Base-by-base conservation (phyloP, 2,888 invertebrate species). In the Adela reaumurella region DNA sequence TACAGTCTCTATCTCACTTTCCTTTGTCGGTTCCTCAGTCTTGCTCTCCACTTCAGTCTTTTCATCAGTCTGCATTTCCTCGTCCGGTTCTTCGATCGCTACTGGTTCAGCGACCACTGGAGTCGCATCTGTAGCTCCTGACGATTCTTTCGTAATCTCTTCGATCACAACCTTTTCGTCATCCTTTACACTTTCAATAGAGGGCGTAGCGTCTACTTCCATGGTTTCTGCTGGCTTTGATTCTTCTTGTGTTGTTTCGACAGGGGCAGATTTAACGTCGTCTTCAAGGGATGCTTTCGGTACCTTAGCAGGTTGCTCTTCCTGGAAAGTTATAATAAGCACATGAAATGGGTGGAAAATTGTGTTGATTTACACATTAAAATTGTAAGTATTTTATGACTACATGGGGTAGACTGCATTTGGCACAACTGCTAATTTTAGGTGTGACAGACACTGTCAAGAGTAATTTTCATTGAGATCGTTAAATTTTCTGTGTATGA, bases 221-320 rank as follows among this genome's bases (percentile, higher is more conserved):
- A 35, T 35, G 11, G 52, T 52, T 48, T 50, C 58, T 50, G 57
- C 56, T 19, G 56, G 35, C 18, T 51, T 55, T 19, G 51, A 51
- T 47, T 56, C 55, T 47, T 56, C 53, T 41, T 52, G 50, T 46
- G 50, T 46, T 50, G 54, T 53, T 47, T 56, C 55, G 51, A 63
- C 63, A 28, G 58, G 45, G 48, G 57, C 50, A 46, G 63, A 56
- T 56, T 70, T 71, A 35, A 67, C 64, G 53, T 68, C 67, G 42
- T 57, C 59, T 56, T 64, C 69, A 11, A 58, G 54, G 54, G 76
- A 76, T 53, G 79, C 82, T 64, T 84, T 83, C 18, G 78, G 67
- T 45, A 83, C 62, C 67, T 83, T 83, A 19, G 81, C 65, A 19
- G 83, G 83, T 54, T 76, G 70, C 49, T 58, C 65, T 64, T 67